Evolutionary conservation across 2,888 invertebrate genomes (phyloP).

Genomic region (Dryobota labecula): DNA sequence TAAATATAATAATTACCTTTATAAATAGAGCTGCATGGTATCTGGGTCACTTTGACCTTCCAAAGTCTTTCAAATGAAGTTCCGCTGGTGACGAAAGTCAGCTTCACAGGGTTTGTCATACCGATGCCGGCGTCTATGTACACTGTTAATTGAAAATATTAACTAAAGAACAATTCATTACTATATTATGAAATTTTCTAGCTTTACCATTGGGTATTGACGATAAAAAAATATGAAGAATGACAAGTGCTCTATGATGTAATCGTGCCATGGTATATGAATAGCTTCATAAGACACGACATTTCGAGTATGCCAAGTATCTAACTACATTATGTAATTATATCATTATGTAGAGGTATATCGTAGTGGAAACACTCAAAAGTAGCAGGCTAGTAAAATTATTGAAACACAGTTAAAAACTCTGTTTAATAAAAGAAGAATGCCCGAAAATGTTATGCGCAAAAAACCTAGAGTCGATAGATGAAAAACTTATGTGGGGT

Average conservation of each 20-base stretch:
- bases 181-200: not conserved
- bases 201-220: not conserved
- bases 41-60: slow-evolving; percentile 95
- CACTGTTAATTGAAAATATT: slow-evolving; percentile 89
- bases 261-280: too few species aligned
- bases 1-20: slow-evolving; percentile 86
- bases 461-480: too few species aligned
- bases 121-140: slow-evolving; percentile 95
- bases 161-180: not conserved
- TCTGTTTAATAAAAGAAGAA: not conserved
- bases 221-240: not conserved
- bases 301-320: not conserved
- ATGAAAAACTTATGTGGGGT: too few species aligned
- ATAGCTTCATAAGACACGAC: not conserved
- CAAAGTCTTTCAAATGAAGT: slow-evolving; percentile 93
- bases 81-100: slow-evolving; percentile 95
- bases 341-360: not conserved
- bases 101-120: slow-evolving; percentile 93
- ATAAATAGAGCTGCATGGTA: slow-evolving; percentile 94
- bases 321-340: too few species aligned
- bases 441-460: too few species aligned
- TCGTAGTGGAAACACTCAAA: not conserved
- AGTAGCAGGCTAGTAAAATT: not conserved
- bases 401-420: not conserved
- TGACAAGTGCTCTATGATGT: too few species aligned